These are phyloP conservation scores for Loriculus beryllinus DNA, from an alignment of 2,797 vertebrate species.

Conservation along the genomic window DNA sequence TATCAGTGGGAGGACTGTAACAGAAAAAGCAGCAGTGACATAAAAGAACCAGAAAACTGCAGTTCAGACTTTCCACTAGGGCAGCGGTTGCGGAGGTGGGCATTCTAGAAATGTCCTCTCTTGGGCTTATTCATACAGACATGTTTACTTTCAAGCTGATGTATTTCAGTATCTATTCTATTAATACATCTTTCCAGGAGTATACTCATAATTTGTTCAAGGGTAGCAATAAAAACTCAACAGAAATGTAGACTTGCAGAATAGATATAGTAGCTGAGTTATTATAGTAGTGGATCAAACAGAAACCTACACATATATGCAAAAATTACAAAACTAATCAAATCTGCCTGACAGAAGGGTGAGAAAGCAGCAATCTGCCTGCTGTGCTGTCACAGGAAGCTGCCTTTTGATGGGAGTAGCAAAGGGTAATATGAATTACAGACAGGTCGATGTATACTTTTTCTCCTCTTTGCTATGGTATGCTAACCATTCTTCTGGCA, in stretches of 20 bases:
- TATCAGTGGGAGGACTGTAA: neutral
- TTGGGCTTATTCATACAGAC: neutral
- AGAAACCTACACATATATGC: neutral
- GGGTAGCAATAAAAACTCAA: neutral
- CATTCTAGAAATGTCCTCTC: neutral
- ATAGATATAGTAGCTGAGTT: neutral
- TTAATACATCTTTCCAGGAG: neutral
- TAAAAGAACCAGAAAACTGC: neutral
- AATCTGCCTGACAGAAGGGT: neutral
- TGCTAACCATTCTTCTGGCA: neutral
- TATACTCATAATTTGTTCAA: neutral
- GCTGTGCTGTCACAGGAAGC: neutral
- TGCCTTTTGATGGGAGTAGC: neutral
- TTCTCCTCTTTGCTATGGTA: neutral
- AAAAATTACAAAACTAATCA: slow-evolving; percentile 3
- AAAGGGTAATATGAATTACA: neutral
- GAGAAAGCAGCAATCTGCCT: neutral
- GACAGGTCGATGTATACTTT: neutral
- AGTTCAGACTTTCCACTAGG: neutral
- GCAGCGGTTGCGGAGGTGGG: neutral
- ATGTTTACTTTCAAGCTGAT: slow-evolving; percentile 11
- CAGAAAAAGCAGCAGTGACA: neutral
- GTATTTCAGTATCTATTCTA: neutral
- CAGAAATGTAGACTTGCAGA: neutral
- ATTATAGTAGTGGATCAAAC: neutral